These are phyloP conservation scores for Tyrannus savana DNA, from an alignment of 2,113 vertebrate genomes.

Conservation along the genomic window DNA sequence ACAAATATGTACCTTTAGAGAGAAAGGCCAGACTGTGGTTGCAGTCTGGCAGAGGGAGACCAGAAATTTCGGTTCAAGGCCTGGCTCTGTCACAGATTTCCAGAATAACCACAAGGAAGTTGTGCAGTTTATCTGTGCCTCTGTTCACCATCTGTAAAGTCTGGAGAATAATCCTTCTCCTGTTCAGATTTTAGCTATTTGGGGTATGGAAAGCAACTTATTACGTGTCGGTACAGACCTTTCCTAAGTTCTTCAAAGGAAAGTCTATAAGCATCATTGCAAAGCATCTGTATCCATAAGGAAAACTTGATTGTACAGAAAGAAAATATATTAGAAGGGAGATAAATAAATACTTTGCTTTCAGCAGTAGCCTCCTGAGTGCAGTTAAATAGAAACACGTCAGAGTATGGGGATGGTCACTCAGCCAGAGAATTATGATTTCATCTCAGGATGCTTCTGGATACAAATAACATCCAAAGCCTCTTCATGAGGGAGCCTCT, in stretches of 20 bases:
- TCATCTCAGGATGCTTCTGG: slow-evolving; percentile 52
- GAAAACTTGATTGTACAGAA: background rate
- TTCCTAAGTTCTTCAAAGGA: background rate
- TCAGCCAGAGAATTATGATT: slow-evolving; percentile 40
- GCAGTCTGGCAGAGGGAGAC: background rate
- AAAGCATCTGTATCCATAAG: background rate
- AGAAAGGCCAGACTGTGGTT: slow-evolving; percentile 11
- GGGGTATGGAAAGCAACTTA: background rate
- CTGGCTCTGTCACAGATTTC: background rate
- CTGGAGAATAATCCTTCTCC: background rate
- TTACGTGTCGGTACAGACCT: background rate
- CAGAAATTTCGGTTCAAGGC: background rate
- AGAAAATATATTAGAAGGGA: background rate
- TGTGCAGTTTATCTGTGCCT: slow-evolving; percentile 24
- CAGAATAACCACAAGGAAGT: slow-evolving; percentile 16
- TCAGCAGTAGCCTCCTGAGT: slow-evolving; percentile 8
- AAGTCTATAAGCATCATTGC: background rate
- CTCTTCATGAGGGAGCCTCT: slow-evolving; percentile 39
- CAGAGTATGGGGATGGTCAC: background rate
- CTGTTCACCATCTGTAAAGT: slow-evolving; percentile 23
- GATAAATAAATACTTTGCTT: slow-evolving; percentile 29
- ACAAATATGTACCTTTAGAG: background rate
- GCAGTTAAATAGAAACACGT: background rate
- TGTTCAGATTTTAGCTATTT: background rate
- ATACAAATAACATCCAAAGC: slow-evolving; percentile 33